Conservation (phyloP, 2,113 vertebrate genomes). For the Nothocercus julius region DNA sequence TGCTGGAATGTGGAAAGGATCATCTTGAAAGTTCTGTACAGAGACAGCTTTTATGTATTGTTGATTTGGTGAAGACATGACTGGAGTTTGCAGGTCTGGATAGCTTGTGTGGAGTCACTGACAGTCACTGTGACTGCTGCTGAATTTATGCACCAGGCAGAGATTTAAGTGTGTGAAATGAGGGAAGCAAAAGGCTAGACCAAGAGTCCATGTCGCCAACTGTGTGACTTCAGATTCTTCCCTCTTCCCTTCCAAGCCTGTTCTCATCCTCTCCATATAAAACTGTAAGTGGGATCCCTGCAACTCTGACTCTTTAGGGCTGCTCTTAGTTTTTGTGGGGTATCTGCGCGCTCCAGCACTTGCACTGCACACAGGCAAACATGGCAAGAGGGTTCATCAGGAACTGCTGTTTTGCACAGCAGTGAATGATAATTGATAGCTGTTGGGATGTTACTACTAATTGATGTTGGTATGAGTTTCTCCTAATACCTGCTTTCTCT, state of each 20-base stretch:
- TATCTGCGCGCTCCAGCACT: neutral
- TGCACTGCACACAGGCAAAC: neutral
- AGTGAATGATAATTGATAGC: neutral
- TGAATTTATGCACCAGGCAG: neutral
- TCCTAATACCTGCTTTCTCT: neutral
- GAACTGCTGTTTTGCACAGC: neutral
- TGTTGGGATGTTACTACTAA: neutral
- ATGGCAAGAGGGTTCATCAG: neutral
- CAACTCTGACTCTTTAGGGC: neutral
- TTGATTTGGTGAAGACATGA: neutral
- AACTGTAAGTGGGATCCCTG: neutral
- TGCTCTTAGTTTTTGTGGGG: neutral
- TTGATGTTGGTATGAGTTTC: neutral
- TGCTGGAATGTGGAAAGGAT: neutral
- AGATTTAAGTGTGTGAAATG: neutral
- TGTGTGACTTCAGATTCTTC: neutral
- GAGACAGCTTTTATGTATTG: neutral
- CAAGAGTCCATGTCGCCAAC: neutral
- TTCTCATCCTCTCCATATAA: neutral
- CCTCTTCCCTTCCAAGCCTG: neutral
- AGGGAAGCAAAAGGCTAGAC: neutral
- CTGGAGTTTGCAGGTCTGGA: neutral
- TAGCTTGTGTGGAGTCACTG: neutral
- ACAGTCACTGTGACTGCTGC: neutral
- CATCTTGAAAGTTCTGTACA: neutral